Evolutionary conservation across 1,140 invertebrate genomes (phyloP).

Genomic region (Wiebesia pumilae): DNA sequence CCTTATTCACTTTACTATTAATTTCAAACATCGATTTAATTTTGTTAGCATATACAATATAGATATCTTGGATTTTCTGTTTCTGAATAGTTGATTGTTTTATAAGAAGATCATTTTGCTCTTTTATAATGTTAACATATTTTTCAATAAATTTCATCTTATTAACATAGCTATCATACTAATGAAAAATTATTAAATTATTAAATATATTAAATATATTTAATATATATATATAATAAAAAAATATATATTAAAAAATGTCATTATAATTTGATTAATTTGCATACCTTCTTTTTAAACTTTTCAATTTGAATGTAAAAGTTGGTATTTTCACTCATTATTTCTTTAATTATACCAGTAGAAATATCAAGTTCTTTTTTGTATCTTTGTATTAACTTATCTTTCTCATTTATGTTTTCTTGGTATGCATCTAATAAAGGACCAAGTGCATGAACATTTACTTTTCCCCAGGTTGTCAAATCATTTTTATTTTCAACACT

Average conservation of each 20-base stretch:
- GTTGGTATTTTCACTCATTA: slow-evolving; percentile 79
- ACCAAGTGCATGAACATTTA: slow-evolving; percentile 77
- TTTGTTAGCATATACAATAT: slow-evolving; percentile 78
- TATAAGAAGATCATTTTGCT: slow-evolving; percentile 77
- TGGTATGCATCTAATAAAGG: slow-evolving; percentile 82
- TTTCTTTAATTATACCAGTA: slow-evolving; percentile 77
- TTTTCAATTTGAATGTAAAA: slow-evolving; percentile 77
- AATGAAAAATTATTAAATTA: neutral
- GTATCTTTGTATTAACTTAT: slow-evolving; percentile 79
- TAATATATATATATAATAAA: too few relatives aligned
- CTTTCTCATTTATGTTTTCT: slow-evolving; percentile 80
- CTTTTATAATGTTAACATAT: slow-evolving; percentile 77
- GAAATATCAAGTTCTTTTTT: slow-evolving; percentile 79
- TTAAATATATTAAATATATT: slow-evolving; percentile 55
- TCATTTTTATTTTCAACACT: slow-evolving; percentile 57
- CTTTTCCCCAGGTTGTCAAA: slow-evolving; percentile 73
- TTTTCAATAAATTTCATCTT: slow-evolving; percentile 70
- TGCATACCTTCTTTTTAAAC: slow-evolving; percentile 74
- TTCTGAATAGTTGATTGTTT: slow-evolving; percentile 74
- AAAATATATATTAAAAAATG: slow-evolving; percentile 47
- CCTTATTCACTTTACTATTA: slow-evolving; percentile 77
- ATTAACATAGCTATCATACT: slow-evolving; percentile 63
- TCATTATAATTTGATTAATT: neutral
- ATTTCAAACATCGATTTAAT: slow-evolving; percentile 77
- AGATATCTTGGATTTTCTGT: slow-evolving; percentile 78